Conservation (phyloP, 2,888 invertebrate genomes). For the Drosophila tripunctata region DNA sequence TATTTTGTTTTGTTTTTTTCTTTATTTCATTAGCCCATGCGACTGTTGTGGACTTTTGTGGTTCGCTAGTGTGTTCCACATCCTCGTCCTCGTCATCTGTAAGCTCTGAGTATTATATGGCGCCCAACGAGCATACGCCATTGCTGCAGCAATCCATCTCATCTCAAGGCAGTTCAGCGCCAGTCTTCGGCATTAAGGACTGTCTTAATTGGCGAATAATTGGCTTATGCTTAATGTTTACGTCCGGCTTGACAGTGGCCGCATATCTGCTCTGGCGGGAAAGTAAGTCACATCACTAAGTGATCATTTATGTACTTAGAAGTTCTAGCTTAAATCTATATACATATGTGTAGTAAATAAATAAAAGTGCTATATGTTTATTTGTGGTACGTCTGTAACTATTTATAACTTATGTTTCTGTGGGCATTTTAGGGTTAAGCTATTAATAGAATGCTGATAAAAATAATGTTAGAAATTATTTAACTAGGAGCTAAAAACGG, state of each 20-base stretch:
- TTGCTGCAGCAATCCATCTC: no score
- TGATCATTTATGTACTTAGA: conserved; percentile 4
- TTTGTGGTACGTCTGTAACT: no score
- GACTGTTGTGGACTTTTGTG: background rate
- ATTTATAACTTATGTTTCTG: background rate
- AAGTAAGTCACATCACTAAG: conserved; percentile 69
- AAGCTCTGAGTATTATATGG: conserved; percentile 15
- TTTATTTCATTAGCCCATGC: conserved; percentile 54
- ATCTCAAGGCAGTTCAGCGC: no score
- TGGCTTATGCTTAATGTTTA: conserved; percentile 66
- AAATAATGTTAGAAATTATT: no score
- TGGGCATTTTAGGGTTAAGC: conserved; percentile 3
- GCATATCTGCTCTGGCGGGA: conserved; percentile 79
- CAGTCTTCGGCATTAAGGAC: conserved; percentile 38
- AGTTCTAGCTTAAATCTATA: conserved; percentile 21
- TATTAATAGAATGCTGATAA: conserved; percentile 12
- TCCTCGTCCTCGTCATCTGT: conserved; percentile 11
- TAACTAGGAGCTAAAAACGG: no score
- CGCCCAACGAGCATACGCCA: conserved; percentile 32
- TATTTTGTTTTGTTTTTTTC: no score
- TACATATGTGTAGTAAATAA: background rate
- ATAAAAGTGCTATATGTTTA: background rate
- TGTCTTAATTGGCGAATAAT: conserved; percentile 68
- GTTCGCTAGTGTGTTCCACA: background rate
- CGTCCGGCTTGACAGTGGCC: conserved; percentile 67